Evolutionary conservation across 2,888 invertebrate species (phyloP), one percentile per base, ranked within the genome.

Genomic region (Aspidiotus rigidus): DNA sequence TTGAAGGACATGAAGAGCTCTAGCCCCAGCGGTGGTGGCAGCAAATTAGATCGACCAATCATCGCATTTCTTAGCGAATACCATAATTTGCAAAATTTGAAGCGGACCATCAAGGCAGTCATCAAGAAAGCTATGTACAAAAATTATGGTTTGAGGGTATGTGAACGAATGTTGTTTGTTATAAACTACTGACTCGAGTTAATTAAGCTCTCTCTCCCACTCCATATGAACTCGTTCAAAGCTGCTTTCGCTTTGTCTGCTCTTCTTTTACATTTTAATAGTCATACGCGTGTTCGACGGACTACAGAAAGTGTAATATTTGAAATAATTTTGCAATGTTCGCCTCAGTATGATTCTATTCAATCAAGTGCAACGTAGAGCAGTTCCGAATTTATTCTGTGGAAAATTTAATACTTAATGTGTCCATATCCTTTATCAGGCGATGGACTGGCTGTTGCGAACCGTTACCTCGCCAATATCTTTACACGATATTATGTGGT

Each of bases 401-500:
- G 5, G 28, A 3, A 28, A 28, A 28, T 28, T 28, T 28, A 28
- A 28, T 28, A n/a, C n/a, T n/a, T n/a, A 28, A 28, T 28, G 28
- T 28, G 1, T 28, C 1, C 28, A 28, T 28, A 5, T 28, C 5
- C 28, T 28, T 28, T 3, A 28, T 1, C 75, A 88, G 84, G 94
- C 95, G 0, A 81, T 97, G 74, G 96, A 96, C 77, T 99, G 98
- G 98, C 80, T 99, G 28, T 80, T 98, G 60, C 84, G 93, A 64
- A 93, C 89, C 66, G 90, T 94, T 0, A 93, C 94, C 0, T 93
- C 93, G 77, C 89, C 93, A 6, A 87, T 88, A 7, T 90, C 93
- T 76, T 83, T 98, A 17, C 96, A 97, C 75, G 97, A 98, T 79
- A 83, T 97, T 10, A 84, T 98, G 77, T 97, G 97, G 97, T 95